Base-by-base conservation (phyloP, 1,140 invertebrate species). In the Helicoverpa armigera region DNA sequence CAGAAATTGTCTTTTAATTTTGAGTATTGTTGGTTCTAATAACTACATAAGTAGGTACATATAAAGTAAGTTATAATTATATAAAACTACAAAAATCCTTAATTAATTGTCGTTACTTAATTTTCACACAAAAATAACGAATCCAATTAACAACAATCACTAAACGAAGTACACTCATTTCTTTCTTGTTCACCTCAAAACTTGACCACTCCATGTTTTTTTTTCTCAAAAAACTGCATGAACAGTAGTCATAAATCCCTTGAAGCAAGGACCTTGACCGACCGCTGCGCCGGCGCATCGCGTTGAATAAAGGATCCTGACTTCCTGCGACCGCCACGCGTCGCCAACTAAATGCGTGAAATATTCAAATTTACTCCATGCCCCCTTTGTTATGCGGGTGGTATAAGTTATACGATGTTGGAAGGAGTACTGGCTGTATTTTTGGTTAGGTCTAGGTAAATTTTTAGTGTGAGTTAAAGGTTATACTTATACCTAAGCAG, bases 311-410 rank as follows among this genome's bases (percentile, higher is more conserved):
- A 89, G 88, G 86, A 88, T 87, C 85, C 79, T 82, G 67, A 79
- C 86, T 88, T 90, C 88, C 90, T 79, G 85, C 81, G 80, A 80
- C 70, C 69, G 87, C 84, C 85, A 87, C 86, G 89, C 89, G 86
- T 84, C 72, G 85, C 76, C 63, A 80, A 60, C 77, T 84, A 84
- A 65, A 89, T 88, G 88, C 88, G 89, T 89, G 80, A 87, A 89
- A 83, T 91, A 90, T 90, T 91, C 76, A 84, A 90, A 91, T 89
- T 85, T 79, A 67, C 80, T 81, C 58, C 80, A 74, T 83, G 86
- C 79, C 83, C 80, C 76, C 72, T 79, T 83, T 84, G 80, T 82
- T 43, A 80, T 81, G 58, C 29, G 51, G 70, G 54, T 78, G 87
- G 86, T 83, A 2, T 51, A 85, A 85, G 74, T 78, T 78, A 79